Conservation (phyloP, 1,140 invertebrate species). For the Mesaphorura yosii region DNA sequence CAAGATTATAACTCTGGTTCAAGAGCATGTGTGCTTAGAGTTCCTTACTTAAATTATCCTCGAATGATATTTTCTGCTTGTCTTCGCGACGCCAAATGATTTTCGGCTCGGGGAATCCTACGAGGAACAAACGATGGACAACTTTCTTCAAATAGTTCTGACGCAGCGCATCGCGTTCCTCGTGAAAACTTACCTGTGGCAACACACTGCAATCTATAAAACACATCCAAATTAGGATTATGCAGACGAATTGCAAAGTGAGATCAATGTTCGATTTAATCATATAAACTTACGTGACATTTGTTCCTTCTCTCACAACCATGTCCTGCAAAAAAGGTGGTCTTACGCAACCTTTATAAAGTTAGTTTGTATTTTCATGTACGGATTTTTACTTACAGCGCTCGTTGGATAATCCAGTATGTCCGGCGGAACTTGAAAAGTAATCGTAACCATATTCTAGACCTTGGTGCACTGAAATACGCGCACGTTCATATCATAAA, state of each 20-base stretch:
- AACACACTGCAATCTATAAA: conserved; percentile 56
- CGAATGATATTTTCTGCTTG: conserved; percentile 26
- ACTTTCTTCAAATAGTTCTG: too few species aligned
- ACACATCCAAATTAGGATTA: too few species aligned
- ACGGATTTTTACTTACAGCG: too few species aligned
- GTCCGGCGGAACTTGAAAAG: conserved; percentile 67
- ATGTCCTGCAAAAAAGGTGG: conserved; percentile 3
- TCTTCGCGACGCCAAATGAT: conserved; percentile 28
- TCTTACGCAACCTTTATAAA: not conserved
- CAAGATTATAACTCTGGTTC: too few species aligned
- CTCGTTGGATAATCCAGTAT: conserved; percentile 72
- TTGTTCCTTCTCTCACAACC: conserved; percentile 68
- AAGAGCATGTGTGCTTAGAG: too few species aligned
- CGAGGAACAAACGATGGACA: too few species aligned
- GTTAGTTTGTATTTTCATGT: conserved; percentile 52
- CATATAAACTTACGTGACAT: too few species aligned
- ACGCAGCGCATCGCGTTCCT: too few species aligned
- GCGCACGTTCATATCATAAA: not conserved
- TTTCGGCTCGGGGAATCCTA: conserved; percentile 27
- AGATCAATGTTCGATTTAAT: too few species aligned
- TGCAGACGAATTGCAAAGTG: too few species aligned
- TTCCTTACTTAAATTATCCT: conserved; percentile 21
- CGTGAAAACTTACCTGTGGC: too few species aligned
- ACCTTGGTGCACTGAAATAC: conserved; percentile 4
- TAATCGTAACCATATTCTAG: conserved; percentile 1